A percentile compares a stretch with the other conserved stretches of the same genome.
Conservation (phyloP, 2,888 invertebrate genomes). For the Agrotis ipsilon region DNA sequence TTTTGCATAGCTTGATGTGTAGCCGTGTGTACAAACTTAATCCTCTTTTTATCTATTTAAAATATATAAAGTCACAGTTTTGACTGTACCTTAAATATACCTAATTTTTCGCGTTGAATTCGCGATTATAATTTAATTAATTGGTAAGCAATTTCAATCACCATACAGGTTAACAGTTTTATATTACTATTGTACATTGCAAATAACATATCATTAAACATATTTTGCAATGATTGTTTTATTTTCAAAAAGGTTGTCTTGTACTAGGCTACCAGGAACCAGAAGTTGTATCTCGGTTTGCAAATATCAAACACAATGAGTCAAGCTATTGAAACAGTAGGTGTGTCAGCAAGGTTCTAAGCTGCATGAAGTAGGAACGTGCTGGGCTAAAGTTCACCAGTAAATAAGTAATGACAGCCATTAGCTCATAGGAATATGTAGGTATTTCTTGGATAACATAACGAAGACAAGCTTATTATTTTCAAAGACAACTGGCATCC, state of each 20-base stretch:
- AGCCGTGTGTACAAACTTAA: no score
- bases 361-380: slow-evolving; percentile 45
- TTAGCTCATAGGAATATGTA: slow-evolving; percentile 20
- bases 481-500: neutral
- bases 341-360: slow-evolving; percentile 49
- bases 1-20: no score
- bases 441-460: slow-evolving; percentile 21
- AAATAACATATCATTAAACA: neutral
- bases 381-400: slow-evolving; percentile 48
- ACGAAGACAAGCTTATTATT: neutral
- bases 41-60: no score
- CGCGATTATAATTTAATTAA: no score
- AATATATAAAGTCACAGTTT: no score
- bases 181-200: no score
- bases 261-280: slow-evolving; percentile 12
- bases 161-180: no score
- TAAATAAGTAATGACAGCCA: slow-evolving; percentile 53
- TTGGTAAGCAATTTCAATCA: no score
- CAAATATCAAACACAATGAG: slow-evolving; percentile 50
- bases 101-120: no score
- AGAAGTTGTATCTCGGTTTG: slow-evolving; percentile 22
- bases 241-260: neutral
- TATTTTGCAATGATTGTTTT: slow-evolving; percentile 5
- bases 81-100: no score
- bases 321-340: slow-evolving; percentile 43